Evolutionary conservation across 2,888 invertebrate genomes (phyloP), one percentile per base, ranked within the genome.

Genomic region (Spodoptera littoralis): DNA sequence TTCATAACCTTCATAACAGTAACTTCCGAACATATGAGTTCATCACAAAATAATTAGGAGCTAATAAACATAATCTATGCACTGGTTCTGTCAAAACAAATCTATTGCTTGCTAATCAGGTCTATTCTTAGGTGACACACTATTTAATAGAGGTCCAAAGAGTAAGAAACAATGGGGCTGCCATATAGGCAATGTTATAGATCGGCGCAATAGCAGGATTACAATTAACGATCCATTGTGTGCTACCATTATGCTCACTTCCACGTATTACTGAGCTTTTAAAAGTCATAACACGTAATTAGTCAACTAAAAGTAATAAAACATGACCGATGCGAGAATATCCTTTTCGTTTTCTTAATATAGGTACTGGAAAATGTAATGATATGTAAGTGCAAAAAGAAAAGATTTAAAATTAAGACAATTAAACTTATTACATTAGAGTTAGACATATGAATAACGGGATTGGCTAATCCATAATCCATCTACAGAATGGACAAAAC

Each of bases 221-320:
- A 60, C 54, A 24, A 54, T 27, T 42, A 76, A 77, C 55, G 61
- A 66, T 49, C 70, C 60, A 77, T 77, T 79, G 77, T 77, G 18
- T 27, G 44, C 6, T 13, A n/a, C 64, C 62, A 57, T 76, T 43
- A 55, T 55, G 42, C 13, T 8, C 22, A 42, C 52, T 48, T 63
- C 55, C 56, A 53, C 22, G 52, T 57, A 48, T 57, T 27, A 47
- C 8, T 3, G 11, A 24, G 13, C 27, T 52, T 44, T 62, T 52
- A n/a, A 62, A 24, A 60, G 9, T 36, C 9, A 50, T 50, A 69
- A 46, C 9, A 36, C 12, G 3, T 24, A 18, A 36, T 11, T 13
- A 22, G 18, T 58, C 22, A 46, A 69, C 49, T 60, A 13, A 22
- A 45, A 46, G 22, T 18, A 36, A 9, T 36, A 9, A 8, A 36